These are phyloP conservation scores for Smithornis capensis DNA, from an alignment of 2,113 vertebrate genomes.

Conservation along the genomic window DNA sequence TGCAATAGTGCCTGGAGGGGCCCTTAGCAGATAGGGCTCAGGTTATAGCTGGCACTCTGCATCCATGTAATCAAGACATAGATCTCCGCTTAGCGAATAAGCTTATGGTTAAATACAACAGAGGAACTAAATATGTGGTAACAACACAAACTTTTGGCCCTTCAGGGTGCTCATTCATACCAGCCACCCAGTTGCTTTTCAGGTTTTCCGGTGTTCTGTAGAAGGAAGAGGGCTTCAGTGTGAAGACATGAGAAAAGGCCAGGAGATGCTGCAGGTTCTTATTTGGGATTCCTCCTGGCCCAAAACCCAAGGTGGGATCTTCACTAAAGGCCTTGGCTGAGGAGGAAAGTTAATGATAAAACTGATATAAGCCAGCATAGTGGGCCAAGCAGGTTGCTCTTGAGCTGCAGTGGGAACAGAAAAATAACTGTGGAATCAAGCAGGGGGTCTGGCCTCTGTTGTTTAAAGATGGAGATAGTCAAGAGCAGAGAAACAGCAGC, in stretches of 20 bases:
- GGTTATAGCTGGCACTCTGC: not conserved
- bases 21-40: not conserved
- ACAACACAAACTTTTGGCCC: not conserved
- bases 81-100: not conserved
- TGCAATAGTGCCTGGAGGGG: not conserved
- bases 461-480: not conserved
- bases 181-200: accelerated
- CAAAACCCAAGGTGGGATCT: not conserved
- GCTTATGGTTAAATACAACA: not conserved
- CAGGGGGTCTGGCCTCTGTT: not conserved
- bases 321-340: not conserved
- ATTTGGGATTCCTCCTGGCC: not conserved
- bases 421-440: not conserved
- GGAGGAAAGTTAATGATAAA: not conserved
- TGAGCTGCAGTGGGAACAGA: not conserved
- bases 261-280: not conserved
- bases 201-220: not conserved
- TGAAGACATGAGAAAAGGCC: not conserved
- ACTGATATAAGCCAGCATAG: not conserved
- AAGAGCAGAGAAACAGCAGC: not conserved
- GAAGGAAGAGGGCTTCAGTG: not conserved
- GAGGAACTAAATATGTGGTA: not conserved
- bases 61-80: not conserved
- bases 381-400: not conserved
- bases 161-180: accelerated